Base-by-base conservation (phyloP, 2,113 vertebrate genomes). In the Morone saxatilis region DNA sequence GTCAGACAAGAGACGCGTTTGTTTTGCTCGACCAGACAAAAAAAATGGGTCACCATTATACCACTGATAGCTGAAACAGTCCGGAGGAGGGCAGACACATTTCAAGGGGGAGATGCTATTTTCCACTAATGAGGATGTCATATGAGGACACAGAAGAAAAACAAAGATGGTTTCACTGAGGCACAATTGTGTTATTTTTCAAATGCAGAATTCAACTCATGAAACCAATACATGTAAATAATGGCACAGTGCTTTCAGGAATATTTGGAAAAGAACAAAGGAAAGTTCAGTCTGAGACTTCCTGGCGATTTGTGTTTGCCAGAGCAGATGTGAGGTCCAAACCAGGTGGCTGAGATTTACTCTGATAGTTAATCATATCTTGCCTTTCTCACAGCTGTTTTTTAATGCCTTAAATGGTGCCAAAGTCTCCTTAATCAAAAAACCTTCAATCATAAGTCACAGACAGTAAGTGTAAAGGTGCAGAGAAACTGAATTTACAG, bases 321-420 rank as follows among this genome's bases (percentile, higher is more conserved):
- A 70, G 62, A 81, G 71, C 78, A 87, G 88, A 88, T 88, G 86
- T 60, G 63, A 82, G 76, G 77, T 92, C 87, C 82, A 88, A 80
- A 82, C 81, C 89, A 92, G 89, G 87, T 93, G 89, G 81, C 69
- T 78, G 71, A 69, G 89, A 82, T 87, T 89, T 84, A 76, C 68
- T 88, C 81, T 72, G 71, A 69, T 71, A 88, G 83, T 89, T 83
- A 83, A 85, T 94, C 91, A 84, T 61, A 84, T 60, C 72, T 70
- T 20, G 63, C 47, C 80, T 53, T 80, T 71, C 75, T 68, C 36
- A 31, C 86, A 86, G 85, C 81, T 76, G 51, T 45, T 80, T 83
- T 81, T 83, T 66, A 73, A 82, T 72, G 76, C 85, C 67, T 71
- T 20, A n/a, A 73, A 76, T 51, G 45, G 36, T 83, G 83, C 86